A percentile compares a stretch with the other conserved stretches of the same genome.
Conservation (phyloP, 2,797 vertebrate genomes). For the Hyperoplus lanceolatus region DNA sequence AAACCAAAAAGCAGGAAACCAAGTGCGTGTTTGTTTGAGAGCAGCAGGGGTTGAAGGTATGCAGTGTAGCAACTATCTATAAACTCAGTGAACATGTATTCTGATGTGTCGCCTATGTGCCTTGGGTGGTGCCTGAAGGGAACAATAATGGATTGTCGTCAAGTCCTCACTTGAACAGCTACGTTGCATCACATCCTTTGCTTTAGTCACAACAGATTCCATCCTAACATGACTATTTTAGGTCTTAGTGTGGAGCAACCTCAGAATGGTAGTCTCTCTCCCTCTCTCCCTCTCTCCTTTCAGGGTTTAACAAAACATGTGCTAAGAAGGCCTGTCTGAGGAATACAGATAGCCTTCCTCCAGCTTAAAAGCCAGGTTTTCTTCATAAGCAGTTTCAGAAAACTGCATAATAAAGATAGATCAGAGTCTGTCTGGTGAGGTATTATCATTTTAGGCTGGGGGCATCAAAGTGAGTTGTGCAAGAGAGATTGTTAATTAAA, state of each 20-base stretch:
- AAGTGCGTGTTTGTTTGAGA: conserved; percentile 13
- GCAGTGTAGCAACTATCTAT: conserved; percentile 53
- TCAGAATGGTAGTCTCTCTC: conserved; percentile 10
- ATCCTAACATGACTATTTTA: conserved; percentile 62
- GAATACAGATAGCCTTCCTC: conserved; percentile 13
- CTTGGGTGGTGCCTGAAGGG: conserved; percentile 65
- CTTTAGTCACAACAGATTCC: conserved; percentile 48
- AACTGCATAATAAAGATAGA: background rate
- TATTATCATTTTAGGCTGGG: background rate
- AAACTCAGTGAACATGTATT: conserved; percentile 39
- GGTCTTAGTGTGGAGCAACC: conserved; percentile 23
- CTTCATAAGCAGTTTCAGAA: conserved; percentile 5
- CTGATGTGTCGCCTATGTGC: conserved; percentile 64
- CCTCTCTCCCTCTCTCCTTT: conserved; percentile 50
- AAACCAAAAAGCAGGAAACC: conserved; percentile 6
- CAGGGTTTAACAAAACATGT: conserved; percentile 54
- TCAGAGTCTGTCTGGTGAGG: background rate
- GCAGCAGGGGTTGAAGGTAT: conserved; percentile 40
- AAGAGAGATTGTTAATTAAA: conserved; percentile 16
- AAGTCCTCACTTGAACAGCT: conserved; percentile 62
- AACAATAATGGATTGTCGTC: conserved; percentile 80
- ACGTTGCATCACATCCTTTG: conserved; percentile 75
- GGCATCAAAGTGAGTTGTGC: conserved; percentile 1
- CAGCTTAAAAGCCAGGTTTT: conserved; percentile 21
- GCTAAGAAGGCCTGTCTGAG: conserved; percentile 6